phyloP scores from a whole-genome alignment of 2,797 vertebrate species.

The Decapterus maruadsi region DNA sequence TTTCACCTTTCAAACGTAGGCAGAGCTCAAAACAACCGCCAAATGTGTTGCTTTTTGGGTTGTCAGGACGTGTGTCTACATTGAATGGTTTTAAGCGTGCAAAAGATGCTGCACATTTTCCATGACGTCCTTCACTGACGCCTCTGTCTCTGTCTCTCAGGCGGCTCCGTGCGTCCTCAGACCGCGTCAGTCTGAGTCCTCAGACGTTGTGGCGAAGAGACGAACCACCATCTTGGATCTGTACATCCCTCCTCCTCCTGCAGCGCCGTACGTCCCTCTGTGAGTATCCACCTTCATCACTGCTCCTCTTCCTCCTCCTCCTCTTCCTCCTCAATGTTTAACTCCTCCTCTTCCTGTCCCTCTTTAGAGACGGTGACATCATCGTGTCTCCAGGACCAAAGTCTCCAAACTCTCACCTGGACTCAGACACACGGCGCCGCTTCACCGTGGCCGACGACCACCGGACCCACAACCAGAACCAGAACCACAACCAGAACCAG shows the following conservation, averaged over 20 bases:
- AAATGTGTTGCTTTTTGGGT: no score
- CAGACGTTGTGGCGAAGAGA: constrained; percentile 84
- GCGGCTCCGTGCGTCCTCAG: constrained; percentile 73
- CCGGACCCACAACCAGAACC: constrained; percentile 66
- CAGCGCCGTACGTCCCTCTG: constrained; percentile 90
- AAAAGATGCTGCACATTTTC: no score
- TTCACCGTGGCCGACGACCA: constrained; percentile 83
- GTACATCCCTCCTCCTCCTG: constrained; percentile 92
- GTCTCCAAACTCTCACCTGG: constrained; percentile 91
- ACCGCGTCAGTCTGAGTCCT: constrained; percentile 79
- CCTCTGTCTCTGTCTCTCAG: constrained; percentile 67
- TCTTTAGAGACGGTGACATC: constrained; percentile 81
- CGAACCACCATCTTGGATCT: constrained; percentile 91
- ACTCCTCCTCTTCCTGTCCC: no score
- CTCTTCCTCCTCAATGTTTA: no score
- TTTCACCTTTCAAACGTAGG: no score
- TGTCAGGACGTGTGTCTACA: no score
- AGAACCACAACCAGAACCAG: background rate
- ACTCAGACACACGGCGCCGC: constrained; percentile 87
- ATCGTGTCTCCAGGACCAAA: constrained; percentile 73
- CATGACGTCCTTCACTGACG: no score
- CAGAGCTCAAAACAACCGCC: no score
- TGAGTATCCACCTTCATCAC: constrained; percentile 73
- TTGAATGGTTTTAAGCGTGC: no score
- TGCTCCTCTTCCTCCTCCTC: no score